A percentile compares a stretch with the other conserved stretches of the same genome.
Conservation (phyloP, 1,140 invertebrate genomes). For the Sarcophaga peregrina region DNA sequence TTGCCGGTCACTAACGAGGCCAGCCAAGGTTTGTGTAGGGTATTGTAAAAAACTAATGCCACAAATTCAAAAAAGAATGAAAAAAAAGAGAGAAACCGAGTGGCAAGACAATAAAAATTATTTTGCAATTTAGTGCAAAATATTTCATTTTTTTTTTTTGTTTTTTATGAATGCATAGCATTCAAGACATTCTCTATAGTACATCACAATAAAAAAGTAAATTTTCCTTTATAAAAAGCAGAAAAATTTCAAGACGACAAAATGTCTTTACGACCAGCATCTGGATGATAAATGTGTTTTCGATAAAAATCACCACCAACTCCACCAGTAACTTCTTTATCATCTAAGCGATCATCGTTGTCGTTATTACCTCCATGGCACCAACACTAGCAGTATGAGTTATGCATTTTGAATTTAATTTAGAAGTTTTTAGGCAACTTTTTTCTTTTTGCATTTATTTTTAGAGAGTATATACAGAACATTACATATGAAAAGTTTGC, state of each 20-base stretch:
- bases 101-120: conserved; percentile 15
- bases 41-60: too few relatives aligned
- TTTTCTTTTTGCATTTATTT: background rate
- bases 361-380: background rate
- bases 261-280: conserved; percentile 29
- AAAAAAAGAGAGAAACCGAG: background rate
- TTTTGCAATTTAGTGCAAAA: conserved; percentile 15
- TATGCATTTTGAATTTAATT: too few relatives aligned
- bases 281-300: conserved; percentile 33
- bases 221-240: background rate
- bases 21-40: too few relatives aligned
- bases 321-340: background rate
- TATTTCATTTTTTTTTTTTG: background rate
- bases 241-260: conserved; percentile 26
- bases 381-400: too few relatives aligned
- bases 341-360: background rate
- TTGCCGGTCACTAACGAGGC: too few relatives aligned
- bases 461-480: background rate
- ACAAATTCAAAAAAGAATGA: background rate
- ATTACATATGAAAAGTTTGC: too few relatives aligned
- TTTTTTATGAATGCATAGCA: too few relatives aligned
- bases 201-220: too few relatives aligned
- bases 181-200: too few relatives aligned
- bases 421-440: background rate
- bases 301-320: background rate